phyloP scores from a whole-genome alignment of 2,797 vertebrate genomes.

The Neopelma chrysocephalum region DNA sequence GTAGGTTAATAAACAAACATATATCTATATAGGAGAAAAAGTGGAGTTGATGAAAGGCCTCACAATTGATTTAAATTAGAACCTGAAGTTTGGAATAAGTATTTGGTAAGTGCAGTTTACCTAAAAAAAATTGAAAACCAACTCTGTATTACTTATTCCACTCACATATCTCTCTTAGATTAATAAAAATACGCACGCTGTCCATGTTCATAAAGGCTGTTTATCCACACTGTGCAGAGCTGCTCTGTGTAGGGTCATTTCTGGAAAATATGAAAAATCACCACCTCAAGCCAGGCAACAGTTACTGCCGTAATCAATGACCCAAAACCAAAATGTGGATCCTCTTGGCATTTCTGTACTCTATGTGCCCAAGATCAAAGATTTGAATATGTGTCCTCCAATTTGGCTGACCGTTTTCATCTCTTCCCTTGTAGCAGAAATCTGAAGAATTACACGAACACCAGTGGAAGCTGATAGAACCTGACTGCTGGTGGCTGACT shows the following conservation, averaged over 20 bases:
- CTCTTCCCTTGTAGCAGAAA: neutral
- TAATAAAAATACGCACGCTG: neutral
- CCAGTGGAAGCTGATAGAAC: neutral
- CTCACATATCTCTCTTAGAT: neutral
- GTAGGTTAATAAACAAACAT: slow-evolving; percentile 4
- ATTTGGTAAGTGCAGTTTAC: neutral
- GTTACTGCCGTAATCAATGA: neutral
- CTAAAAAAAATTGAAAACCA: neutral
- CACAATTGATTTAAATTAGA: neutral
- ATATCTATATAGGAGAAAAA: neutral
- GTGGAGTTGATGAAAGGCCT: neutral
- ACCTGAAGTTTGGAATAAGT: neutral
- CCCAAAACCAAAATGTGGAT: neutral
- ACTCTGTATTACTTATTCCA: neutral
- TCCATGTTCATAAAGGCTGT: neutral
- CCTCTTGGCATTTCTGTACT: neutral
- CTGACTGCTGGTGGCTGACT: neutral
- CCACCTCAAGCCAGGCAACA: neutral
- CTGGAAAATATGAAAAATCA: neutral
- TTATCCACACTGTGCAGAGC: neutral
- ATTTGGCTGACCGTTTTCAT: neutral
- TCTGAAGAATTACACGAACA: neutral
- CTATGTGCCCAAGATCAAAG: neutral
- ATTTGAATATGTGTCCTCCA: neutral
- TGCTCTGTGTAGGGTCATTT: neutral